These are phyloP conservation scores for Chironomus striatipennis DNA, from an alignment of 1,140 invertebrate species.

Conservation along the genomic window DNA sequence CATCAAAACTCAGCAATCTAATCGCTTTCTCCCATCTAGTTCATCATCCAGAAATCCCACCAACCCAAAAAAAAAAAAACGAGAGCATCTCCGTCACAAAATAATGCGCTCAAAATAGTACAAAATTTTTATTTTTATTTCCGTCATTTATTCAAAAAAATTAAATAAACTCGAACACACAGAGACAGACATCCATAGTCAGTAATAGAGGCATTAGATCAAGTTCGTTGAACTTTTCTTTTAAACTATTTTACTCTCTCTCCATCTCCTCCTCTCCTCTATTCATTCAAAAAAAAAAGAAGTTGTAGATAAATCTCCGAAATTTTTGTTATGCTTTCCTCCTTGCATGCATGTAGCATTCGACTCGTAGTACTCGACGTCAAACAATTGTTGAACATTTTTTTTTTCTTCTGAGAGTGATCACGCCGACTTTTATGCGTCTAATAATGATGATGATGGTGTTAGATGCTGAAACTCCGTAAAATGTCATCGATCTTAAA, in stretches of 20 bases:
- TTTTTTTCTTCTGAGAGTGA: background rate
- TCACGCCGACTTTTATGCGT: constrained; percentile 5
- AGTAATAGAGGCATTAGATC: too few species aligned
- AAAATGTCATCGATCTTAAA: background rate
- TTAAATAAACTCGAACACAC: background rate
- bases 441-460: background rate
- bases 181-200: background rate
- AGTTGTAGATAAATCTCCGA: background rate
- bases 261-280: background rate
- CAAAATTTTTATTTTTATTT: background rate
- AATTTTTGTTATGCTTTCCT: background rate
- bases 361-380: too few species aligned
- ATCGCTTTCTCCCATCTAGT: too few species aligned
- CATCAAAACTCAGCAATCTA: too few species aligned
- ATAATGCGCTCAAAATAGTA: too few species aligned
- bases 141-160: background rate
- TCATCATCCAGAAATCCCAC: too few species aligned
- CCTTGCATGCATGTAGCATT: too few species aligned
- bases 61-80: background rate
- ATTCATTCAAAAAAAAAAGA: background rate
- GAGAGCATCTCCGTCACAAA: background rate
- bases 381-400: too few species aligned
- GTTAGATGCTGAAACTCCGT: background rate
- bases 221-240: background rate
- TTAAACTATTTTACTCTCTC: too few species aligned